Evolutionary conservation across 2,113 vertebrate species (phyloP).

Genomic region (Poicephalus gulielmi): DNA sequence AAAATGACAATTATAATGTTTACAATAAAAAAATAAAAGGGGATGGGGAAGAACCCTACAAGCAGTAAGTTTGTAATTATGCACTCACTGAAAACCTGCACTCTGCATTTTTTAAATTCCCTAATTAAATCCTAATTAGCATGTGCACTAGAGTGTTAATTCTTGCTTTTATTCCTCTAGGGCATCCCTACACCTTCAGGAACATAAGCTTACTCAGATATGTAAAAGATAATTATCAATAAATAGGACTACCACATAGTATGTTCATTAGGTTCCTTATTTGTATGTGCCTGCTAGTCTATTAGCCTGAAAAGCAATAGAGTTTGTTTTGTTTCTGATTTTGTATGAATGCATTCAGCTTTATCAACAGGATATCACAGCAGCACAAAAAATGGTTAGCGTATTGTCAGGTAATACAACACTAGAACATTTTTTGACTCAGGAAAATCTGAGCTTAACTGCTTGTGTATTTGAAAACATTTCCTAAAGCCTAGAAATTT

Average conservation of each 20-base stretch:
- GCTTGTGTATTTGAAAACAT: not conserved
- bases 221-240: conserved; percentile 75
- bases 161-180: conserved; percentile 71
- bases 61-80: conserved; percentile 71
- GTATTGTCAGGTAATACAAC: not conserved
- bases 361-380: not conserved
- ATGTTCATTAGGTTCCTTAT: conserved; percentile 32
- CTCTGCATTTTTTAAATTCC: conserved; percentile 72
- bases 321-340: not conserved
- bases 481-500: not conserved
- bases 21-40: conserved; percentile 67
- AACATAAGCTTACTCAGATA: conserved; percentile 68
- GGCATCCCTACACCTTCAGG: conserved; percentile 73
- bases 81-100: conserved; percentile 70
- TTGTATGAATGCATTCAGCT: not conserved
- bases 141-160: conserved; percentile 78
- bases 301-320: not conserved
- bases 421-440: not conserved
- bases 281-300: not conserved
- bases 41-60: not conserved
- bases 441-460: not conserved
- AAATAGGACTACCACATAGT: conserved; percentile 21
- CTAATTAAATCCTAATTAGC: conserved; percentile 83
- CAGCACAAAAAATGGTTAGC: not conserved
- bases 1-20: conserved; percentile 71